Evolutionary conservation across 2,797 vertebrate genomes (phyloP).

Genomic region (Karalla daura): DNA sequence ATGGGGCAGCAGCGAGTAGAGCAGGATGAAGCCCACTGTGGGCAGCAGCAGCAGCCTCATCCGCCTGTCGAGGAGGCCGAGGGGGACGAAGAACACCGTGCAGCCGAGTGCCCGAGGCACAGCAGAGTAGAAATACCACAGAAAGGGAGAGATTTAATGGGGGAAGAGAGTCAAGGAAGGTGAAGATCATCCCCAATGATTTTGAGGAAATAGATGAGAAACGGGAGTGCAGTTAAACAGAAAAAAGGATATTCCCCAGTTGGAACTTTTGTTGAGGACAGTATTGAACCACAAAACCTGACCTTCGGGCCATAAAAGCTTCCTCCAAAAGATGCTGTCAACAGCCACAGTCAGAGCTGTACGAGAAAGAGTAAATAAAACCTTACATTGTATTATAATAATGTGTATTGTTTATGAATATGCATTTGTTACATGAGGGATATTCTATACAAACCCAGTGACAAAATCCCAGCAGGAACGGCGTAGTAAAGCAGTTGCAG

Average conservation of each 20-base stretch:
- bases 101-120: conserved; percentile 92
- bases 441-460: conserved; percentile 85
- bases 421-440: neutral
- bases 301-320: conserved; percentile 94
- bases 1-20: conserved; percentile 95
- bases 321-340: conserved; percentile 92
- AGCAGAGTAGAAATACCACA: conserved; percentile 98
- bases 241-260: conserved; percentile 98
- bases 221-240: neutral
- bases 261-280: conserved; percentile 93
- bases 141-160: conserved; percentile 89
- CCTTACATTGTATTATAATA: neutral
- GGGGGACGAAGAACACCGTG: conserved; percentile 89
- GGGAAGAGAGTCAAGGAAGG: conserved; percentile 75
- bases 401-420: neutral
- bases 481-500: conserved; percentile 83
- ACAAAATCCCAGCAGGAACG: conserved; percentile 88
- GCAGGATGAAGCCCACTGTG: conserved; percentile 88
- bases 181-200: neutral
- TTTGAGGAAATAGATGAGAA: neutral
- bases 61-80: conserved; percentile 91
- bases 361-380: conserved; percentile 27
- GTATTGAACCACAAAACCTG: conserved; percentile 97
- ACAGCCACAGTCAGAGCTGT: conserved; percentile 89
- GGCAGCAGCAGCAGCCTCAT: conserved; percentile 84